Base-by-base conservation (phyloP, 2,113 vertebrate genomes). In the Jaculus jaculus region DNA sequence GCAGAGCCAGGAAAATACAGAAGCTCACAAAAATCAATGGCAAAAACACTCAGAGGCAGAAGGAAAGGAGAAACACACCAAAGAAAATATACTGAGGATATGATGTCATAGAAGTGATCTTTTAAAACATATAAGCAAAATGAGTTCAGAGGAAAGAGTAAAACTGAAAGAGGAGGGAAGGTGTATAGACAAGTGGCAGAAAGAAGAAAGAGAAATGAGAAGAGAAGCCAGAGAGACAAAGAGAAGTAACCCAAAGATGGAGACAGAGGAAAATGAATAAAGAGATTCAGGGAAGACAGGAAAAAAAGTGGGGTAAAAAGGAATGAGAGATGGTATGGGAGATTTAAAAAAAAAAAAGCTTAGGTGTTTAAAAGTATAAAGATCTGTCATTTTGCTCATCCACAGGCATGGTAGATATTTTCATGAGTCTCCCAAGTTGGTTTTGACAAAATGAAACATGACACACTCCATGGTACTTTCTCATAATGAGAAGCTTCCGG, bases 281-380 rank as follows among this genome's bases (percentile, higher is more conserved):
- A 24, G 28, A n/a, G 39, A 28, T 1, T 2, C 0, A 2, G 20
- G 11, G 11, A 17, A 20, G 13, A 17, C 6, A 8, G 26, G 4
- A 58, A 42, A 54, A 78, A 17, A 26, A 20, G 30, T 7, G 34
- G 12, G 12, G 13, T 28, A 1, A 17, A 23, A 51, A 17, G 8
- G 51, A 13, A 32, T 21, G 8, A 18, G 7, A 54, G 54, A 54
- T 54, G 54, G 54, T 54, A 12, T 26, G 11, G 21, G 39, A 54
- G 5, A n/a, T n/a, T n/a, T n/a, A n/a, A n/a, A n/a, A n/a, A n/a
- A n/a, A n/a, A n/a, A n/a, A 1, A 30, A 3, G 3, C 34, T 28
- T 32, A 47, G n/a, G 77, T 3, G 5, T 5, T 5, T 30, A 39
- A 58, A 69, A 47, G 58, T 66, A 11, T 86, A 32, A 89, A 60